phyloP scores from a whole-genome alignment of 2,113 vertebrate species.

The Sceloporus tristichus region DNA sequence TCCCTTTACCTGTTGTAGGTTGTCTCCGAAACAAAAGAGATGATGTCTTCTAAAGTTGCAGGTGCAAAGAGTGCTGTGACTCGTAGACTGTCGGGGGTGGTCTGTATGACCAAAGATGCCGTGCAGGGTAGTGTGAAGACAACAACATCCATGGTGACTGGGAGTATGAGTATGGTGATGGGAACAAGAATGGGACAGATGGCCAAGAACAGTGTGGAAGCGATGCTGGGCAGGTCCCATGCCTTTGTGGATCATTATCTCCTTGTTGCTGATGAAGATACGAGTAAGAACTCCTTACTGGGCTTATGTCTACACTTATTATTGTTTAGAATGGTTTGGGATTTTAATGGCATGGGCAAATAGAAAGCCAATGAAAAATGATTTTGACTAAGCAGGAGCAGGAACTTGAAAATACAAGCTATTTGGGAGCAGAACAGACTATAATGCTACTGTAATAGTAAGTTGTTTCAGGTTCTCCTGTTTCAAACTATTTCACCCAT shows the following conservation, averaged over 20 bases:
- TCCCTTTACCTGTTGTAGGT: slow-evolving; percentile 71
- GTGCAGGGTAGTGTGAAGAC: slow-evolving; percentile 15
- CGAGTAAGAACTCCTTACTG: slow-evolving; percentile 76
- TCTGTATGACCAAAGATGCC: slow-evolving; percentile 71
- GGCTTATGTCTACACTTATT: not conserved
- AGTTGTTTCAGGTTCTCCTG: no score
- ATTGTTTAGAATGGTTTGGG: not conserved
- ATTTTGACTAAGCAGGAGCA: not conserved
- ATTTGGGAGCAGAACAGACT: not conserved
- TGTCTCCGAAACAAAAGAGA: slow-evolving; percentile 82
- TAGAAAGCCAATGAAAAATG: not conserved
- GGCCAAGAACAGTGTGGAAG: slow-evolving; percentile 85
- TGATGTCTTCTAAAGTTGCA: slow-evolving; percentile 81
- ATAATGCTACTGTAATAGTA: no score
- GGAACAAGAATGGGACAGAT: slow-evolving; percentile 83
- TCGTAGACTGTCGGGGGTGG: slow-evolving; percentile 76
- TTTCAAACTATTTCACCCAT: no score
- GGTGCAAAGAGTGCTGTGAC: slow-evolving; percentile 57
- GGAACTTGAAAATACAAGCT: not conserved
- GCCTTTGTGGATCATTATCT: slow-evolving; percentile 86
- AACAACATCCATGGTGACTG: slow-evolving; percentile 70
- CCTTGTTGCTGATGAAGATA: slow-evolving; percentile 82
- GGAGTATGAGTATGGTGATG: slow-evolving; percentile 81
- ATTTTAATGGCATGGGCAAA: not conserved
- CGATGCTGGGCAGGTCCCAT: slow-evolving; percentile 82